A percentile compares a stretch with the other conserved stretches of the same genome.
These are phyloP conservation scores for Alligator mississippiensis DNA, from an alignment of 2,113 vertebrate species.

Conservation along the genomic window DNA sequence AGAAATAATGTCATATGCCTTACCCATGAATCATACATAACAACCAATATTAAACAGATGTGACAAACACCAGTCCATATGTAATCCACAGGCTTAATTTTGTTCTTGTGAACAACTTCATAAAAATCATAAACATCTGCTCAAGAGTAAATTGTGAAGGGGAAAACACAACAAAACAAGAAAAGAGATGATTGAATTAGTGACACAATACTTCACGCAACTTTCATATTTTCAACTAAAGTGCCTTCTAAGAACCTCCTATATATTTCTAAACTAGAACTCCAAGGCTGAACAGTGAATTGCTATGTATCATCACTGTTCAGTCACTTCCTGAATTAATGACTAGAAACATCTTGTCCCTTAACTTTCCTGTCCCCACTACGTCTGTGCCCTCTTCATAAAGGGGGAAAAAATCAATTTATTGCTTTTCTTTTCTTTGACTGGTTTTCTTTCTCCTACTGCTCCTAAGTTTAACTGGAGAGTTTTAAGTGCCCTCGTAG, in stretches of 20 bases:
- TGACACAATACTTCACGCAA: background rate
- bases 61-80: background rate
- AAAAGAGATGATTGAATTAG: background rate
- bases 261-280: background rate
- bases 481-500: conserved; percentile 53
- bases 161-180: background rate
- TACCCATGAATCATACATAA: background rate
- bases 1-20: background rate
- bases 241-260: background rate
- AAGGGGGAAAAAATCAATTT: background rate
- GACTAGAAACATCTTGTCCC: background rate
- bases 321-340: background rate
- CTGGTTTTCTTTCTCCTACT: conserved; percentile 31
- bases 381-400: background rate
- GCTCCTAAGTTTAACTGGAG: conserved; percentile 54
- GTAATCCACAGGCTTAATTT: background rate
- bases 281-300: background rate
- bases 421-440: background rate
- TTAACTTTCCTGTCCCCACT: background rate
- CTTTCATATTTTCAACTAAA: background rate
- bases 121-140: background rate
- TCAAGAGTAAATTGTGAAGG: background rate
- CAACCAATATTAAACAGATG: background rate
- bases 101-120: background rate
- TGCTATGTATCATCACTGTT: background rate